These are phyloP conservation scores for Artemia franciscana DNA, from an alignment of 1,140 invertebrate species.

Conservation along the genomic window DNA sequence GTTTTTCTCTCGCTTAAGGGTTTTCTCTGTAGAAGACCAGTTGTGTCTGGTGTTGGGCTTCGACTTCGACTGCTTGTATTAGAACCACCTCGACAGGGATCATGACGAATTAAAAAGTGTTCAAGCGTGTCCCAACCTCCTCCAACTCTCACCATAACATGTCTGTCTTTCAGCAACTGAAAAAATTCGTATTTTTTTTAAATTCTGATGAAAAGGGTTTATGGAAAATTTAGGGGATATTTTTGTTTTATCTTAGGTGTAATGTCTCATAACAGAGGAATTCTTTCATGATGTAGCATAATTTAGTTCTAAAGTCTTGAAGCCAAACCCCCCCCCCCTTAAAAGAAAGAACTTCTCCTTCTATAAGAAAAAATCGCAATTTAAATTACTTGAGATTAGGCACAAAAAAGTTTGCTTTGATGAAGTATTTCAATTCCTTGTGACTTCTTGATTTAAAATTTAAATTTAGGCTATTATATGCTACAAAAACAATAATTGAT, in stretches of 20 bases:
- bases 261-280: not conserved
- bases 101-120: conserved; percentile 67
- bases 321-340: not conserved
- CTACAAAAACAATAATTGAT: too few relatives aligned
- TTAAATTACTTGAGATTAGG: too few relatives aligned
- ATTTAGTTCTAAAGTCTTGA: not conserved
- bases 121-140: conserved; percentile 61
- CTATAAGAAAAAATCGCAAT: conserved; percentile 7
- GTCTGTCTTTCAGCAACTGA: conserved; percentile 53
- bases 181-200: conserved; percentile 15
- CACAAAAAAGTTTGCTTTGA: too few relatives aligned
- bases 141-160: conserved; percentile 82
- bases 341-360: not conserved
- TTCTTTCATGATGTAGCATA: too few relatives aligned
- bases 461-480: too few relatives aligned
- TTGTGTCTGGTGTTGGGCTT: conserved; percentile 10
- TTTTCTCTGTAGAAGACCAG: not conserved
- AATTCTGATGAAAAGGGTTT: not conserved
- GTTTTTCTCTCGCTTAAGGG: not conserved
- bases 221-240: not conserved
- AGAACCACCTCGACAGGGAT: conserved; percentile 55
- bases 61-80: conserved; percentile 18
- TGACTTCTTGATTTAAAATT: too few relatives aligned
- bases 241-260: not conserved
- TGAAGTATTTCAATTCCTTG: too few relatives aligned